A percentile compares a stretch with the other conserved stretches of the same genome.
Conservation (phyloP, 1,140 invertebrate species). For the Reticulitermes speratus region DNA sequence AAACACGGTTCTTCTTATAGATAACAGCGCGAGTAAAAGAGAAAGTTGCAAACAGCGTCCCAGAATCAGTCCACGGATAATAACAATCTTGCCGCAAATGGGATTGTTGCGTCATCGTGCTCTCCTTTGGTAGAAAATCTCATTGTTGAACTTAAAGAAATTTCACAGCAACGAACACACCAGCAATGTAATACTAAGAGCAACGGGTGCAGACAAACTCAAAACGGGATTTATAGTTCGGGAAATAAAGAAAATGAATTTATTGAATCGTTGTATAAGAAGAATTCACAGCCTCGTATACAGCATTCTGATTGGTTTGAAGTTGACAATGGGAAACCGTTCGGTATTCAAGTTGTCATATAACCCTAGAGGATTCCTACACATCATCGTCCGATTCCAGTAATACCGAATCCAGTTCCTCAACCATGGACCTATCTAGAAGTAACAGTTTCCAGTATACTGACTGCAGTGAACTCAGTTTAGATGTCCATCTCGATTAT, state of each 20-base stretch:
- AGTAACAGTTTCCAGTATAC: conserved; percentile 2
- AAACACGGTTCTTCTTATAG: conserved; percentile 12
- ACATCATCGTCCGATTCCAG: background rate
- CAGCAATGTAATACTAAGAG: background rate
- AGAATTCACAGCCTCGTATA: conserved; percentile 41
- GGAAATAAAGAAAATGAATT: background rate
- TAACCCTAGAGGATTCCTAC: conserved; percentile 45
- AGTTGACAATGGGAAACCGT: conserved; percentile 46
- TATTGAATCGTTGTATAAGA: conserved; percentile 37
- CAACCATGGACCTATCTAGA: conserved; percentile 4
- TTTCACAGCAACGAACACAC: conserved; percentile 9
- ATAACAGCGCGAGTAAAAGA: background rate
- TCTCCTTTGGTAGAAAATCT: conserved; percentile 17
- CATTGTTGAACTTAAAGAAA: conserved; percentile 25
- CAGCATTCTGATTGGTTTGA: conserved; percentile 50
- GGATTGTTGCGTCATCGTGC: background rate
- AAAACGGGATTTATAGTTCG: background rate
- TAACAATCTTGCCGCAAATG: background rate
- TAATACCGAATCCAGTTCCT: conserved; percentile 9
- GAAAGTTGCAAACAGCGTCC: background rate
- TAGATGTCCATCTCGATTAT: conserved; percentile 41
- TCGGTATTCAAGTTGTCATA: conserved; percentile 50
- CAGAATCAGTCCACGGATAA: background rate
- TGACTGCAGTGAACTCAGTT: conserved; percentile 1
- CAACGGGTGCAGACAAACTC: background rate